Percentiles rank a stretch among this genome's conserved stretches.
phyloP scores from a whole-genome alignment of 2,113 vertebrate species.

The Macquaria ambigua region DNA sequence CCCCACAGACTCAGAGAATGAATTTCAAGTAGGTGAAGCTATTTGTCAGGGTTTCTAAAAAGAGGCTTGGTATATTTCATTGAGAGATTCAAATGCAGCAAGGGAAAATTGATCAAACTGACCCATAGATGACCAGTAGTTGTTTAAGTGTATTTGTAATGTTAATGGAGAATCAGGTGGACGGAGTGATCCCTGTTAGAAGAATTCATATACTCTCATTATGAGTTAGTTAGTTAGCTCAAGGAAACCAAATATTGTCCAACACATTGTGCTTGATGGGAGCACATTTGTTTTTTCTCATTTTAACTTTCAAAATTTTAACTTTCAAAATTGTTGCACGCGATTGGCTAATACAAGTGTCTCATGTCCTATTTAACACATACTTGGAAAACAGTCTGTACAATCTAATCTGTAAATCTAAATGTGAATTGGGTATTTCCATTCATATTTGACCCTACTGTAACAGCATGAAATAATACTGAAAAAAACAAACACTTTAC shows the following conservation, averaged over 20 bases:
- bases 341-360: too few species aligned
- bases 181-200: not conserved
- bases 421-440: not conserved
- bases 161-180: constrained; percentile 9
- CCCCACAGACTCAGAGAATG: constrained; percentile 18
- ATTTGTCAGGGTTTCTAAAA: constrained; percentile 42
- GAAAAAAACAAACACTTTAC: not conserved
- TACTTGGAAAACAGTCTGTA: not conserved
- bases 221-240: not conserved
- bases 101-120: constrained; percentile 1
- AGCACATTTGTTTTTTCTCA: not conserved
- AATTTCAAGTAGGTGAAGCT: constrained; percentile 54
- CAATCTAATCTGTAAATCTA: not conserved
- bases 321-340: not conserved
- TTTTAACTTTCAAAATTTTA: not conserved
- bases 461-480: not conserved
- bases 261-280: not conserved
- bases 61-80: constrained; percentile 12
- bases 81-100: constrained; percentile 10
- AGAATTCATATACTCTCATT: not conserved
- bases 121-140: not conserved
- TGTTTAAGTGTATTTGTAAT: constrained; percentile 22
- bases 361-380: not conserved
- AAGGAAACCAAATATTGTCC: not conserved
- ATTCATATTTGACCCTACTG: not conserved